These are phyloP conservation scores for Rhea pennata DNA, from an alignment of 2,113 vertebrate genomes.

Conservation along the genomic window DNA sequence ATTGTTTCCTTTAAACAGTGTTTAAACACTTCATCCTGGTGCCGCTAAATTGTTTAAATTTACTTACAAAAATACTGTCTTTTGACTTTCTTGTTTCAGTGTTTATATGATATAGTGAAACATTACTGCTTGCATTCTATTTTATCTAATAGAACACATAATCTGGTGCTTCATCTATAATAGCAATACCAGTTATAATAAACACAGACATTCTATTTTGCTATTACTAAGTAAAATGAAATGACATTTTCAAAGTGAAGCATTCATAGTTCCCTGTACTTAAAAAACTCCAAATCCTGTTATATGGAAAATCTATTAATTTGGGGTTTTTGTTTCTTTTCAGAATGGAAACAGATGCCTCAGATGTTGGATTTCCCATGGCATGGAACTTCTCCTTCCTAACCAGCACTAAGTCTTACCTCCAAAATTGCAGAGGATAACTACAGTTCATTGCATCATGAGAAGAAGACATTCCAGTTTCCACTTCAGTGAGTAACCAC, in stretches of 20 bases:
- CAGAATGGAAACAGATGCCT: neutral
- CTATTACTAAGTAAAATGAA: no score
- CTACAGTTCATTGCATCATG: neutral
- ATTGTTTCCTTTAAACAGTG: no score
- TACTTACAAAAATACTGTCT: neutral
- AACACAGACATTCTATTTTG: neutral
- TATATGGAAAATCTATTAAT: no score
- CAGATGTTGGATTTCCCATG: neutral
- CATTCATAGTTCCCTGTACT: no score
- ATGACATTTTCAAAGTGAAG: no score
- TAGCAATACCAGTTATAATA: no score
- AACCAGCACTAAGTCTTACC: neutral
- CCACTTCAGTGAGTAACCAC: neutral
- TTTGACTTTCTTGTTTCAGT: neutral
- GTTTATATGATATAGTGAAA: no score
- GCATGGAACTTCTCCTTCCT: neutral
- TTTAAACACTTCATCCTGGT: neutral
- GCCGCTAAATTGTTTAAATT: neutral
- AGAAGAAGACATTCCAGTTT: neutral
- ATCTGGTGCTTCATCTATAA: no score
- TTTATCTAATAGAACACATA: no score
- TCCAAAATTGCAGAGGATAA: neutral
- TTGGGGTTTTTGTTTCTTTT: no score
- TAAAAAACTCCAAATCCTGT: no score
- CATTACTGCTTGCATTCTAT: no score